Base-by-base conservation (phyloP, 92 coral and sea anemone species). In the Bergia sp. region DNA sequence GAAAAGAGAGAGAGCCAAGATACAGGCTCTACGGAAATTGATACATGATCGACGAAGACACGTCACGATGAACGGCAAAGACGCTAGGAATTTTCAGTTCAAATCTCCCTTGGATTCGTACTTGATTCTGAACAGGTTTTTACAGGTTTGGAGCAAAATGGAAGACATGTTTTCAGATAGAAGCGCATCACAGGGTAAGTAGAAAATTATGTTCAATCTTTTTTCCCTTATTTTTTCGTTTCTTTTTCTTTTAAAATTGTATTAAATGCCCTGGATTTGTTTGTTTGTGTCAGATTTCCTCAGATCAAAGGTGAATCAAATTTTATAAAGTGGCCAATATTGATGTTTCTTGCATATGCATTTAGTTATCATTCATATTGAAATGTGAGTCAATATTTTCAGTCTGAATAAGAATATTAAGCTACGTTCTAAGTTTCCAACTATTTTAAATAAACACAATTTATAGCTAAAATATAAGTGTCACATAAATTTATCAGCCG, bases 1-100 rank as follows among this genome's bases (percentile, higher is more conserved):
- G 16, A 76, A 44, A 3, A 38, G 45, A 41, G 80, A 76, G 15
- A 38, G 45, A 23, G 49, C 36, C 8, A 76, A 16, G 80, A 18
- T 76, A 16, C 80, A 76, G 50, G 41, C 50, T 16, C 80, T 76
- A 6, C 53, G 50, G 37, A 76, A 76, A 76, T 50, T 76, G 49
- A 76, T 76, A 41, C 80, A 76, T 44, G 45, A 76, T 0, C 50
- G 80, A 13, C 36, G 80, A 76, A 20, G 23, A 12, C 80, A 76
- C 23, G 1, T 76, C 23, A 15, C 9, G 45, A 16, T 76, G 37
- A 50, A 13, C 2, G 80, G 36, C 12, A 21, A 76, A 41, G 80
- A 41, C 29, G 0, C 80, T 0, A 50, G 53, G 7, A 15, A 42
- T 20, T 20, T 41, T 41, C 45, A 20, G 45, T 50, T 76, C 10